These are phyloP conservation scores for Drosophila siamana DNA, from an alignment of 2,888 invertebrate species.

Conservation along the genomic window DNA sequence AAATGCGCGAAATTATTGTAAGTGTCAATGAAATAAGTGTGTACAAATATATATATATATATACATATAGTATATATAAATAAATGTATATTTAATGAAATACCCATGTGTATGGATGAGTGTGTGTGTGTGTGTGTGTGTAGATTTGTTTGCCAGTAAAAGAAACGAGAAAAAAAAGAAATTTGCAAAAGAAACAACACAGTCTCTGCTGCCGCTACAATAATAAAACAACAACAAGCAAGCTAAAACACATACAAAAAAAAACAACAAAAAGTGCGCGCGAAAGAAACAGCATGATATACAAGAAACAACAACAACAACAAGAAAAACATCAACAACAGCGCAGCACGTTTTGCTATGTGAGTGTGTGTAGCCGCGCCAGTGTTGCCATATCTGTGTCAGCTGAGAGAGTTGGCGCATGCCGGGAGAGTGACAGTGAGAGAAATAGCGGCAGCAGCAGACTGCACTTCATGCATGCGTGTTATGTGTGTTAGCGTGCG, in stretches of 20 bases:
- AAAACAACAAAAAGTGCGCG: slow-evolving; percentile 57
- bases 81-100: background rate
- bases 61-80: background rate
- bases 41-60: background rate
- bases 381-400: slow-evolving; percentile 70
- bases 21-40: slow-evolving; percentile 35
- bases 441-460: slow-evolving; percentile 6
- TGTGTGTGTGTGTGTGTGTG: background rate
- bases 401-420: slow-evolving; percentile 47
- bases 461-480: slow-evolving; percentile 6
- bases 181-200: slow-evolving; percentile 46
- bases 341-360: slow-evolving; percentile 53
- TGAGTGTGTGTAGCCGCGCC: slow-evolving; percentile 29
- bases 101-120: background rate
- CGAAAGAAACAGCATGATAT: slow-evolving; percentile 51
- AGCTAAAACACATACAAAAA: slow-evolving; percentile 40
- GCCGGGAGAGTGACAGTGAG: slow-evolving; percentile 37
- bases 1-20: slow-evolving; percentile 39
- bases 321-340: slow-evolving; percentile 48
- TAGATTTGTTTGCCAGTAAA: slow-evolving; percentile 22
- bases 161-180: slow-evolving; percentile 27
- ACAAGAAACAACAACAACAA: slow-evolving; percentile 21
- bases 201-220: slow-evolving; percentile 33
- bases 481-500: slow-evolving; percentile 1
- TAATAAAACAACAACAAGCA: slow-evolving; percentile 20